These are phyloP conservation scores for Numida meleagris DNA, from an alignment of 2,113 vertebrate species.

Conservation along the genomic window DNA sequence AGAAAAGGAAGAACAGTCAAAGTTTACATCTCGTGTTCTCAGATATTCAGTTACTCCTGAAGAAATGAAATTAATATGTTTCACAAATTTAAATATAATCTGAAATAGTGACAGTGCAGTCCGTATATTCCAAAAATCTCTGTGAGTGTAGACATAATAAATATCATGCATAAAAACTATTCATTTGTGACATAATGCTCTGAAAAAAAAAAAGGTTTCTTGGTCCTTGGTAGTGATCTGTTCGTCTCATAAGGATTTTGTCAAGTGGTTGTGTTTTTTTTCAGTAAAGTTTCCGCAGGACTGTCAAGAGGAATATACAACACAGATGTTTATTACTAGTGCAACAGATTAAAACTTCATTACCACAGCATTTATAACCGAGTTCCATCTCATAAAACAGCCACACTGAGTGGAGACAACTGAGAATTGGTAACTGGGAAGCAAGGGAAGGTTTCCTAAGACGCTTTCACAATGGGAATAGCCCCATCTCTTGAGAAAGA, in stretches of 20 bases:
- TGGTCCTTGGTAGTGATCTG: not conserved
- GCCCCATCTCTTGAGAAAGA: not conserved
- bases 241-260: not conserved
- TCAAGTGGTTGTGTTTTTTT: not conserved
- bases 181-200: not conserved
- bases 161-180: not conserved
- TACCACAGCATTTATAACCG: not conserved
- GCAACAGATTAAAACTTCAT: not conserved
- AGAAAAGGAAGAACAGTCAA: not conserved
- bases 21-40: not conserved
- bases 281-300: not conserved
- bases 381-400: not conserved
- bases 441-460: not conserved
- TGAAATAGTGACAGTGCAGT: not conserved
- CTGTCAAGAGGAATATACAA: not conserved
- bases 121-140: not conserved
- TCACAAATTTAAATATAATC: not conserved
- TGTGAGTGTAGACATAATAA: not conserved
- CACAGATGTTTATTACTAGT: not conserved
- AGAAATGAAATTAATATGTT: not conserved
- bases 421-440: not conserved
- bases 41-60: not conserved
- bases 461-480: not conserved
- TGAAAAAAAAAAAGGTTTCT: not conserved
- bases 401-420: not conserved